Evolutionary conservation across 2,113 vertebrate species (phyloP).

Genomic region (Tympanuchus pallidicinctus): DNA sequence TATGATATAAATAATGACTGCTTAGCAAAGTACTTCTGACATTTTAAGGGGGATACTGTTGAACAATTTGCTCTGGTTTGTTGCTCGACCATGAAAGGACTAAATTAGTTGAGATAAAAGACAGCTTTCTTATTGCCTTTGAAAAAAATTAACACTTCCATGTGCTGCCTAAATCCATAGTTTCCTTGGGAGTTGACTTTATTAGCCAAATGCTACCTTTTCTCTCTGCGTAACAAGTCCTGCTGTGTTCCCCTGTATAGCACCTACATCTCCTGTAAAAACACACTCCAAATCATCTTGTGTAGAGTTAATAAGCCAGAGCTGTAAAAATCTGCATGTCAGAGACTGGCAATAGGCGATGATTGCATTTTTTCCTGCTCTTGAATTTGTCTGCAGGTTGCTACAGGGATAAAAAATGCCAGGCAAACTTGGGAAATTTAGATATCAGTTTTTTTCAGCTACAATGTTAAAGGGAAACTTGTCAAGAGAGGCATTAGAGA

Average conservation of each 20-base stretch:
- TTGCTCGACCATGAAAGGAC: slow-evolving; percentile 36
- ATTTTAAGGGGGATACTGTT: slow-evolving; percentile 47
- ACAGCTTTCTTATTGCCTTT: neutral
- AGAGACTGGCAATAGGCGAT: neutral
- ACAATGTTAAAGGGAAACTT: neutral
- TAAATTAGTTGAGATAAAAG: slow-evolving; percentile 45
- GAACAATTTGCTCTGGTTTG: slow-evolving; percentile 60
- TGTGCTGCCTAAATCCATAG: slow-evolving; percentile 8
- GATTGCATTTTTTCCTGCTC: neutral
- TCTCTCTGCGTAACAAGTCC: neutral
- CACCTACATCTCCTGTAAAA: neutral
- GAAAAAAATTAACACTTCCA: neutral
- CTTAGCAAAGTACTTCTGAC: slow-evolving; percentile 58
- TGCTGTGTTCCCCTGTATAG: neutral
- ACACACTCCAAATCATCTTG: neutral
- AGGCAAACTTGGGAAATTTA: neutral
- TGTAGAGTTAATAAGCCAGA: neutral
- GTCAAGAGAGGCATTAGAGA: neutral
- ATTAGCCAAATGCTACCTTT: neutral
- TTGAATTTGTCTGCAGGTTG: neutral
- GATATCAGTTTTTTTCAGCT: neutral
- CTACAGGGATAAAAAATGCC: neutral
- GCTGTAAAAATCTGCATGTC: neutral
- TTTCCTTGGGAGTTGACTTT: neutral
- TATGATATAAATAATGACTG: slow-evolving; percentile 53